Conservation (phyloP, 2,797 vertebrate species). For the Cryptoprocta ferox region DNA sequence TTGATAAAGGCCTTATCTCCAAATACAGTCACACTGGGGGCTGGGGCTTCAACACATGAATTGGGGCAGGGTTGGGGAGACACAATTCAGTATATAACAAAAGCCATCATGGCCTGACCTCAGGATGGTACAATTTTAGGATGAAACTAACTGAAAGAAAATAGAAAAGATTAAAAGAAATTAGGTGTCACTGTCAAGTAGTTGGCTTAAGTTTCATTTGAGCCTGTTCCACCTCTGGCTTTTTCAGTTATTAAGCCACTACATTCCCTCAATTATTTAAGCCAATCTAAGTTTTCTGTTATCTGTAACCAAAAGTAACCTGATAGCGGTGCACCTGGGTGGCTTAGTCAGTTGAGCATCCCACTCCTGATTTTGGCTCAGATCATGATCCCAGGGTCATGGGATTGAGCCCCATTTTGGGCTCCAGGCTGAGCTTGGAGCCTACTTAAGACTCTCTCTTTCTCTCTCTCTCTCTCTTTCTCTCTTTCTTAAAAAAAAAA, state of each 20-base stretch:
- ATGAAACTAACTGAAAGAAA: slow-evolving; percentile 28
- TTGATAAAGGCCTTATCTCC: neutral
- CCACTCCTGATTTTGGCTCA: too few relatives aligned
- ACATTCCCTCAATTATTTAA: slow-evolving; percentile 7
- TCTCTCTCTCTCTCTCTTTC: too few relatives aligned
- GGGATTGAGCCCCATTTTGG: too few relatives aligned
- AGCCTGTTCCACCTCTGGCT: neutral
- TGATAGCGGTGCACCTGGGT: too few relatives aligned
- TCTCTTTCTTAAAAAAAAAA: neutral
- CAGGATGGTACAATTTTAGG: neutral
- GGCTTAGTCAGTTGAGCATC: too few relatives aligned
- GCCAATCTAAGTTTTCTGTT: slow-evolving; percentile 39
- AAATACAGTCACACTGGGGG: neutral
- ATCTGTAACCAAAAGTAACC: neutral
- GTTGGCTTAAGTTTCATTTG: slow-evolving; percentile 14
- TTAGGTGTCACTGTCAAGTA: neutral
- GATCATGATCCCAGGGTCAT: too few relatives aligned
- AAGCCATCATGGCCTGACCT: neutral
- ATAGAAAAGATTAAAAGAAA: neutral
- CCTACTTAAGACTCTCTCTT: too few relatives aligned
- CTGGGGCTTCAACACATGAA: neutral
- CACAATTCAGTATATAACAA: neutral
- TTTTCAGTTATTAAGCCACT: slow-evolving; percentile 2
- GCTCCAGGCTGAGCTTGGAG: too few relatives aligned
- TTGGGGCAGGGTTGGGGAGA: neutral